Evolutionary conservation across 2,888 invertebrate genomes (phyloP).

Genomic region (Gibbula magus): DNA sequence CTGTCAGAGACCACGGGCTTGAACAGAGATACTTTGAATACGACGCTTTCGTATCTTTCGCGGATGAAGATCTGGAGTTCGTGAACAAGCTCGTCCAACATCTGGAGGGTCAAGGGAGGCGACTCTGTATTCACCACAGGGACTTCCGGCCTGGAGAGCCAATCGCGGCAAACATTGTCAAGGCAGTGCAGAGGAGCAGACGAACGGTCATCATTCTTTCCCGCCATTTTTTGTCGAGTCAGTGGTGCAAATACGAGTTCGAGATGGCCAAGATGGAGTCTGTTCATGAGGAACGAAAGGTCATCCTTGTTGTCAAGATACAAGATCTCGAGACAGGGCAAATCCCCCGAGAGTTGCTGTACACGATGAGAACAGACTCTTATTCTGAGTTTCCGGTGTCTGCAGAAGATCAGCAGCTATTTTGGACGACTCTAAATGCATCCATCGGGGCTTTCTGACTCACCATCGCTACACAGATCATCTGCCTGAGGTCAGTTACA

Average conservation of each 20-base stretch:
- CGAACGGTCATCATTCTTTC: background rate
- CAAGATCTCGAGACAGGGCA: background rate
- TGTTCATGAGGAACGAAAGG: background rate
- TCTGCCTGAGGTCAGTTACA: too few relatives aligned
- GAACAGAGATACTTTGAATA: background rate
- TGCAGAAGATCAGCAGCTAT: background rate
- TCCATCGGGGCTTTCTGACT: too few relatives aligned
- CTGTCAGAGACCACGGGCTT: background rate
- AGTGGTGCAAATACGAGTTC: background rate
- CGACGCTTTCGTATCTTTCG: background rate
- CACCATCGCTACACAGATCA: too few relatives aligned
- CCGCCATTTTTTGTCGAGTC: background rate
- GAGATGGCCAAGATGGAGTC: background rate
- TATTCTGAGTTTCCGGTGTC: background rate
- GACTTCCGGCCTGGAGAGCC: constrained; percentile 1
- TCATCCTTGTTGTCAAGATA: background rate
- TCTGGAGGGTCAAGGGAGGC: background rate
- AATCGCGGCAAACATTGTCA: background rate
- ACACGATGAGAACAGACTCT: background rate
- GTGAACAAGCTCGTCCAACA: background rate
- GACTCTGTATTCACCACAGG: background rate
- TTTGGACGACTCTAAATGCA: background rate
- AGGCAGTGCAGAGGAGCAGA: background rate
- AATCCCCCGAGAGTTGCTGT: background rate
- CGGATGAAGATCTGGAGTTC: background rate